Percentiles rank a stretch among this genome's conserved stretches.
Evolutionary conservation across 2,113 vertebrate species (phyloP).

Genomic region (Gymnarchus niloticus): DNA sequence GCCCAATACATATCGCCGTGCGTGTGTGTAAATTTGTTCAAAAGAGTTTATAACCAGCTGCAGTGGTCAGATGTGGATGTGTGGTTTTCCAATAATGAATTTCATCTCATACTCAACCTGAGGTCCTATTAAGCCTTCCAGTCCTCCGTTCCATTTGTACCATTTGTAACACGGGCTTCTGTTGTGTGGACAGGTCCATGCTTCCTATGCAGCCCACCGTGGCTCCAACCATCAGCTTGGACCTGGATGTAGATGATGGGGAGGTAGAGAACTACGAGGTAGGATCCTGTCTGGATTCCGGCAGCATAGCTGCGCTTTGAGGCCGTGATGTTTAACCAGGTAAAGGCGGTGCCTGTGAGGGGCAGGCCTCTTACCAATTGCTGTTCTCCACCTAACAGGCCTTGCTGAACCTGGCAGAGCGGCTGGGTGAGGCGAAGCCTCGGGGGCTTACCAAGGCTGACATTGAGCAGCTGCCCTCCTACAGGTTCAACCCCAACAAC

Average conservation of each 20-base stretch:
- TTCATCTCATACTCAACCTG: background rate
- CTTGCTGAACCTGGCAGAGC: slow-evolving; percentile 88
- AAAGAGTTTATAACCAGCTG: too few relatives aligned
- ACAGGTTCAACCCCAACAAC: slow-evolving; percentile 94
- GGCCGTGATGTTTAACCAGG: background rate
- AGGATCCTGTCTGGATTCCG: slow-evolving; percentile 32
- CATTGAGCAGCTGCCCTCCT: slow-evolving; percentile 95
- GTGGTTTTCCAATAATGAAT: background rate
- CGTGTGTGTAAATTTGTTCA: too few relatives aligned
- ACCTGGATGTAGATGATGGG: slow-evolving; percentile 94
- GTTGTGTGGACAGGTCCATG: slow-evolving; percentile 74
- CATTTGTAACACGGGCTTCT: slow-evolving; percentile 30
- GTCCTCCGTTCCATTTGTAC: background rate
- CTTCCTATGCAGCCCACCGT: slow-evolving; percentile 90
- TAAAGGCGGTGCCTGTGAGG: background rate
- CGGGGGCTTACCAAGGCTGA: slow-evolving; percentile 90
- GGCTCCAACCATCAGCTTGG: slow-evolving; percentile 87
- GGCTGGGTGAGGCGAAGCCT: slow-evolving; percentile 92
- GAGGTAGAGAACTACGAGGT: slow-evolving; percentile 99
- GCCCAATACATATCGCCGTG: too few relatives aligned
- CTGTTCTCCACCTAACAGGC: slow-evolving; percentile 61
- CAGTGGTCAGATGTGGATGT: too few relatives aligned
- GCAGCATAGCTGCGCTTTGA: background rate
- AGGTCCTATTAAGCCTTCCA: background rate
- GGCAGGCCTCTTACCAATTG: background rate